Evolutionary conservation across 92 coral and sea anemone genomes (phyloP), one percentile per base, ranked within the genome.

Genomic region (Bergia sp.): DNA sequence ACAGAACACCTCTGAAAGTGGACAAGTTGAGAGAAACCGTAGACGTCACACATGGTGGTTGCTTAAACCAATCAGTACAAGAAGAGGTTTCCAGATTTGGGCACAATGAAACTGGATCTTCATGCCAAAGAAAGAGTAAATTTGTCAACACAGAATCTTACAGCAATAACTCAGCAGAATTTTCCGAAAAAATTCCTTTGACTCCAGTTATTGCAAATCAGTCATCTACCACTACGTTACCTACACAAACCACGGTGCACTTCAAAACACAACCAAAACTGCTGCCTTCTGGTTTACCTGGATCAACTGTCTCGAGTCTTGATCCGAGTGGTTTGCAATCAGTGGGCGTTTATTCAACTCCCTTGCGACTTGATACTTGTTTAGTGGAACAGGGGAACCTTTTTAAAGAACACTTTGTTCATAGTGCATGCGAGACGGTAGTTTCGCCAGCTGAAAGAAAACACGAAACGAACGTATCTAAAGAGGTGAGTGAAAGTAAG

Each of bases 371-470:
- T 41, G 74, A 64, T 82, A n/a, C 38, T 42, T 3, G 20, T 82
- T 21, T 57, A 41, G 37, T 29, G 11, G 73, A 41, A 45, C 44
- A n/a, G 45, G 37, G 6, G 16, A 65, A 40, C 58, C 1, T 66
- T 41, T 42, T 29, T 23, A 5, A 21, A 21, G 76, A 50, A 61
- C 55, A 36, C 49, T 82, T 29, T n/a, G 86, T 13, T 2, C 39
- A 42, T 37, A 44, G 73, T 66, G 73, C 49, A 16, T 7, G 29
- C 16, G 86, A 66, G 7, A 38, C 49, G 41, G 73, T 37, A 15
- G 61, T 29, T 21, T 43, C 58, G n/a, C n/a, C 57, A 82, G 75
- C 11, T 42, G 76, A 82, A 65, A 20, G 57, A 82, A 79, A 49
- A n/a, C 21, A 11, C 42, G 76, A 69, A 41, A n/a, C 41, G 18